Conservation (phyloP, 1,140 invertebrate species). For the Drosophila melanogaster region Release_6_plus_ISO1_MT NT_033777.3:11542001-11542500, state of each 20-base stretch:
- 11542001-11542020: slow-evolving; percentile 49
- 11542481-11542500: slow-evolving; percentile 51
- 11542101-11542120: slow-evolving; percentile 22
- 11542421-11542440: slow-evolving; percentile 25
- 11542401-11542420: slow-evolving; percentile 76
- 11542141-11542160: slow-evolving; percentile 13
- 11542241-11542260: slow-evolving; percentile 44
- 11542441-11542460: slow-evolving; percentile 10
- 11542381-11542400: slow-evolving; percentile 49
- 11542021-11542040: slow-evolving; percentile 12
- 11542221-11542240: slow-evolving; percentile 60
- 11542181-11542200: slow-evolving; percentile 73
- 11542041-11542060: slow-evolving; percentile 57
- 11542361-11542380: slow-evolving; percentile 36
- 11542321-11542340: neutral
- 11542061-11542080: slow-evolving; percentile 43
- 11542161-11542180: slow-evolving; percentile 16
- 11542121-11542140: slow-evolving; percentile 21
- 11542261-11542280: slow-evolving; percentile 26
- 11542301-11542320: slow-evolving; percentile 40
- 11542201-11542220: slow-evolving; percentile 64
- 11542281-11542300: neutral
- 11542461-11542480: slow-evolving; percentile 33
- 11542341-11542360: slow-evolving; percentile 26
- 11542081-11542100: slow-evolving; percentile 50